A percentile compares a stretch with the other conserved stretches of the same genome.
Conservation (phyloP, 2,113 vertebrate genomes). For the Stegastes partitus region DNA sequence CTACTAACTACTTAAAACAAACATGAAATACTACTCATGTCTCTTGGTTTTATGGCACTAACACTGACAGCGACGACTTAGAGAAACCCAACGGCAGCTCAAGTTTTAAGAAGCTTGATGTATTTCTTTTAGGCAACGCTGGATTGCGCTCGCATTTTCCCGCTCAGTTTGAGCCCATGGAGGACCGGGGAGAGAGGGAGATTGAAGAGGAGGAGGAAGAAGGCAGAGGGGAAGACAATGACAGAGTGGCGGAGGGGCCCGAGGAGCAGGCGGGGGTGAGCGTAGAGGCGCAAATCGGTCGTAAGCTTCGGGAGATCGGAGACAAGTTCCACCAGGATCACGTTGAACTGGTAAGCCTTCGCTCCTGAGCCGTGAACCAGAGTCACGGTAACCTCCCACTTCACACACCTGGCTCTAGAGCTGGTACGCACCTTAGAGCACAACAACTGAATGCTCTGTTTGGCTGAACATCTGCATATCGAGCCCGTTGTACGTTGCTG, state of each 20-base stretch:
- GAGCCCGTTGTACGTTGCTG: too few relatives aligned
- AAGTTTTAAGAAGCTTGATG: slow-evolving; percentile 32
- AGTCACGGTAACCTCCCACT: not conserved
- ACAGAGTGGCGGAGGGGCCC: slow-evolving; percentile 61
- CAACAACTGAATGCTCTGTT: not conserved
- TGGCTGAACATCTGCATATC: too few relatives aligned
- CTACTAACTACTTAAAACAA: slow-evolving; percentile 8
- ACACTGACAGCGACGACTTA: not conserved
- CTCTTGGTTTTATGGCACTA: not conserved
- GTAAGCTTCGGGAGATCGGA: slow-evolving; percentile 82
- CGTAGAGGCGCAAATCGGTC: slow-evolving; percentile 78
- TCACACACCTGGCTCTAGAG: not conserved
- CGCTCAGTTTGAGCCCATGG: slow-evolving; percentile 76
- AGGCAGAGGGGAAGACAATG: slow-evolving; percentile 62
- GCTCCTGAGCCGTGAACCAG: not conserved
- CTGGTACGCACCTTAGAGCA: not conserved
- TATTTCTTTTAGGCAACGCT: slow-evolving; percentile 68
- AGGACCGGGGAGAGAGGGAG: slow-evolving; percentile 72
- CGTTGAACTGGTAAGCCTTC: slow-evolving; percentile 77
- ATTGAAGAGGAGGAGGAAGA: slow-evolving; percentile 64
- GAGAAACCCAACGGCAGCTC: slow-evolving; percentile 12
- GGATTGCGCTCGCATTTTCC: slow-evolving; percentile 76
- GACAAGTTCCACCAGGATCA: slow-evolving; percentile 84
- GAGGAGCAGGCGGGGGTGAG: slow-evolving; percentile 72
- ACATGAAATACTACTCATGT: slow-evolving; percentile 8